Base-by-base conservation (phyloP, 2,888 invertebrate species). In the Unio delphinus region DNA sequence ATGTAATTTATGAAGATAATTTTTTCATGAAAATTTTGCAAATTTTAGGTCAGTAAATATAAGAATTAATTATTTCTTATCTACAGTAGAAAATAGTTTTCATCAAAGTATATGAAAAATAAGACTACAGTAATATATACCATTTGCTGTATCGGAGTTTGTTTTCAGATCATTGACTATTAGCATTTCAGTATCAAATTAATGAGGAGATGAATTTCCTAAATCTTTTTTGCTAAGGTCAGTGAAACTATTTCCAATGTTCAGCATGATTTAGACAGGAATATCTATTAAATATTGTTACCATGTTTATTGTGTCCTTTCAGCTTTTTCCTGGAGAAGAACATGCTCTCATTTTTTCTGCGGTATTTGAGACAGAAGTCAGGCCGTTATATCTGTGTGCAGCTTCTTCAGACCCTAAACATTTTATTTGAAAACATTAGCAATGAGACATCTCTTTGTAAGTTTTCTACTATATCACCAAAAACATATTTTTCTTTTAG, bases 371-470 rank as follows among this genome's bases (percentile, higher is more conserved):
- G 96, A 86, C 99, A 99, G 90, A 96, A 97, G 89, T 96, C 96
- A 91, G 98, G 98, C 11, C 96, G 96, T 78, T 98, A 94, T 91
- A 98, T 99, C 28, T 99, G 99, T 92, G 98, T 99, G 67, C 99
- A 99, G 89, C 91, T 99, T 64, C 92, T 99, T 57, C 99, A 99
- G 91, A 99, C 99, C 3, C 92, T 99, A 54, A 99, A 99, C 91
- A 99, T 99, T 87, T 91, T 99, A 68, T 99, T 99, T 93, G 99
- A 99, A 91, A 99, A 99, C 90, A 99, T 99, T 83, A 92, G 98
- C 79, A 98, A 99, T 92, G 98, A 99, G 91, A 99, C 99, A 45
- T 99, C 98, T 65, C 91, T 99, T 72, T 99, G 99, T 99, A 92
- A 95, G 97, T 94, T 58, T 61, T 8, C 55, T 15, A 17, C 11